These are phyloP conservation scores for Xyrauchen texanus DNA, from an alignment of 2,113 vertebrate species.

Conservation along the genomic window DNA sequence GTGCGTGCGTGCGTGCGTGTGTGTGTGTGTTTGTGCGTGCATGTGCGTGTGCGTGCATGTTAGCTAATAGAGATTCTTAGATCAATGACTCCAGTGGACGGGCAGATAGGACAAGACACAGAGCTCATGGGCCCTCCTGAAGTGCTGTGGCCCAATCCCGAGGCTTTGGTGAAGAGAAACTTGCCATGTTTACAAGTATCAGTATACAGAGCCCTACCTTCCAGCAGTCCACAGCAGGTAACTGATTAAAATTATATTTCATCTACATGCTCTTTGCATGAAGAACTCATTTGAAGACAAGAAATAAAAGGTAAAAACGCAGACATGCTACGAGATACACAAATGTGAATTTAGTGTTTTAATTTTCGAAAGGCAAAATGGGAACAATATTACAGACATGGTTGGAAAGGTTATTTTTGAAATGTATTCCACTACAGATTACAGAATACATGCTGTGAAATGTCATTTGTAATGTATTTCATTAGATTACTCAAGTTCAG, in stretches of 20 bases:
- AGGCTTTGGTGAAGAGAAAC: constrained; percentile 36
- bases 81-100: background rate
- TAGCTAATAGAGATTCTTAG: constrained; percentile 22
- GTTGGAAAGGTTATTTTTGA: too few relatives aligned
- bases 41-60: background rate
- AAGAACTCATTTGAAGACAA: background rate
- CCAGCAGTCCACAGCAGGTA: constrained; percentile 38
- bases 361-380: too few relatives aligned
- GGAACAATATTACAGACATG: too few relatives aligned
- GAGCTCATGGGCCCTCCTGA: background rate
- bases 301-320: background rate
- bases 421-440: too few relatives aligned
- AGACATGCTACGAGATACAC: background rate
- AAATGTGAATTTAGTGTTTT: constrained; percentile 13
- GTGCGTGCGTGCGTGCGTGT: too few relatives aligned
- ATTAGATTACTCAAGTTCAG: too few relatives aligned
- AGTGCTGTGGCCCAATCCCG: background rate
- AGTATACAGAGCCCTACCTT: constrained; percentile 18
- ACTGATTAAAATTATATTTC: background rate
- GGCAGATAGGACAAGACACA: constrained; percentile 1
- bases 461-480: too few relatives aligned
- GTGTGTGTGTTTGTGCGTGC: too few relatives aligned
- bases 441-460: too few relatives aligned
- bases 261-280: background rate
- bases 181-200: constrained; percentile 35